Evolutionary conservation across 2,888 invertebrate genomes (phyloP), one percentile per base, ranked within the genome.

Genomic region (Ophioninae sp.): DNA sequence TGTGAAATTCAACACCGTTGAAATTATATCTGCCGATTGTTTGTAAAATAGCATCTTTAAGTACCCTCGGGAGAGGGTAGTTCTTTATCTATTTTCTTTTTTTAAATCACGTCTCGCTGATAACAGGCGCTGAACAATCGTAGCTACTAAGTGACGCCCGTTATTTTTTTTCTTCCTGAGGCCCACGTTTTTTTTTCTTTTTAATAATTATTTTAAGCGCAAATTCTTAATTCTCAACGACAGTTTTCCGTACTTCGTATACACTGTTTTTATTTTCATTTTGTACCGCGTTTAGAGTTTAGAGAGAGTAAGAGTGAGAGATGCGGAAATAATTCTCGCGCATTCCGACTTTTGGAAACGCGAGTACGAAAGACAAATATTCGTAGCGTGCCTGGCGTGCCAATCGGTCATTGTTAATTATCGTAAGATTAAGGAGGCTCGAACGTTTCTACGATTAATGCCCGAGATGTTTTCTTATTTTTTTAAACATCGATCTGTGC

Each of bases 331-430:
- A 72, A 73, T 79, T 69, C 50, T 84, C 84, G 76, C 80, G 79
- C 72, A 37, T 73, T 78, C 81, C 76, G 75, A 23, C 62, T 85
- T 83, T 86, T 80, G 82, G 85, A 83, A 50, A 75, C 82, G 84
- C 81, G 84, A 69, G 82, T 56, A 75, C 57, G 50, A 50, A 78
- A 65, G 50, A 17, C 50, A 50, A 81, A 59, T 21, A 82, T 83
- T 81, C 69, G 59, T 79, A 82, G 82, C 86, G 84, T 87, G 84
- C 81, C 74, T 85, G 85, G 79, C 82, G 85, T 86, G 85, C 86
- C 84, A 85, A 86, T 79, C 64, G 75, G 79, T 82, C 74, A 83
- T 83, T 79, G 83, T 82, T 85, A 79, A 77, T 78, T 68, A 56
- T 74, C 69, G 61, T 20, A n/a, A 57, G 37, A 57, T n/a, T 30